Conservation (phyloP, 2,113 vertebrate species). For the Odocoileus virginianus region DNA sequence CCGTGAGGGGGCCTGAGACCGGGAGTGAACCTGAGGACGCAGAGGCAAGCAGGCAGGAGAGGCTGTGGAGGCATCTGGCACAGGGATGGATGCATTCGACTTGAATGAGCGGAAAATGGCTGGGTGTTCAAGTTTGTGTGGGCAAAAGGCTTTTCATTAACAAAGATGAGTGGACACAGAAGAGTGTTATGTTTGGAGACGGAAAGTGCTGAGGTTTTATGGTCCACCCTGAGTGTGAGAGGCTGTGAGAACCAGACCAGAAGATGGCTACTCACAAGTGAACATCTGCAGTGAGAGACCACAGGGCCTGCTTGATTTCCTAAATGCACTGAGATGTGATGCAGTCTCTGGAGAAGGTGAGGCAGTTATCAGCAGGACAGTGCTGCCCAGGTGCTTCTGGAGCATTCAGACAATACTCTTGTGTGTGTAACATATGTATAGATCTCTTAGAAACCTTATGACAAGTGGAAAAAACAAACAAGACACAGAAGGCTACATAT, state of each 20-base stretch:
- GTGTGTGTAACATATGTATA: neutral
- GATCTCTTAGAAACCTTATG: neutral
- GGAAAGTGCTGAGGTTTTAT: neutral
- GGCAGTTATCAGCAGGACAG: neutral
- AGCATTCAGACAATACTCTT: neutral
- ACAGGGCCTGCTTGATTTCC: neutral
- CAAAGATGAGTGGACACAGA: neutral
- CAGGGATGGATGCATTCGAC: neutral
- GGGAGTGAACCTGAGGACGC: neutral
- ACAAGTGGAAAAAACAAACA: neutral
- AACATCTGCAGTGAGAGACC: neutral
- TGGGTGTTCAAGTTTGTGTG: neutral
- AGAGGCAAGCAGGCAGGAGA: neutral
- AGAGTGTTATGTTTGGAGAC: neutral
- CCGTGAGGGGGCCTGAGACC: neutral
- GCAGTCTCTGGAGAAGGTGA: neutral
- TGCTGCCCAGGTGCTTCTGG: neutral
- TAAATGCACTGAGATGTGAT: neutral
- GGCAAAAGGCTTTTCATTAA: neutral
- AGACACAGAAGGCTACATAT: neutral
- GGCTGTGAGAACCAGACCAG: neutral
- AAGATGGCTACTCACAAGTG: neutral
- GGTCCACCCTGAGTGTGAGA: neutral
- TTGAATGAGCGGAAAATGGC: neutral
- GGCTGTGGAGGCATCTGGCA: neutral